Percentiles rank a stretch among this genome's conserved stretches.
Conservation (phyloP, 2,797 vertebrate species). For the Coranthus polyacanthus region DNA sequence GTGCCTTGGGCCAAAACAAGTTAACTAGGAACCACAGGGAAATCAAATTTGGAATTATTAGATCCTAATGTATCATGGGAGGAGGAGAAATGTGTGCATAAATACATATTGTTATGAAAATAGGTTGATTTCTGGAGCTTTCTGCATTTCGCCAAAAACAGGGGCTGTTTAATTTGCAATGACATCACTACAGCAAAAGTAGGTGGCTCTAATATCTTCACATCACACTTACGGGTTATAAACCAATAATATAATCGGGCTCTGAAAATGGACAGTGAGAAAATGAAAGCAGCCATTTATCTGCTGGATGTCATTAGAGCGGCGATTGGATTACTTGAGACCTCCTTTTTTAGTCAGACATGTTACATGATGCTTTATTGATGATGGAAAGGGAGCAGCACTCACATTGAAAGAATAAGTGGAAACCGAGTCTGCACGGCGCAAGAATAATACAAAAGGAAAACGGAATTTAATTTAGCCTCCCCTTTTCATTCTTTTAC, state of each 20-base stretch:
- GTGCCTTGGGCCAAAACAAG: constrained; percentile 82
- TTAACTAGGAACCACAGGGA: constrained; percentile 82
- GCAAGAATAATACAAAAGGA: not conserved
- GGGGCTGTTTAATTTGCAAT: constrained; percentile 13
- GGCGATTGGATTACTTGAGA: constrained; percentile 56
- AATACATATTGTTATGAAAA: constrained; percentile 76
- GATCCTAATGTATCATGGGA: constrained; percentile 69
- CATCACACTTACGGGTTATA: constrained; percentile 6
- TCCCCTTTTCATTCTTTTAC: no score
- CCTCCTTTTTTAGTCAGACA: constrained; percentile 40
- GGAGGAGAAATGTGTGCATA: constrained; percentile 66
- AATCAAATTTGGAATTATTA: constrained; percentile 85
- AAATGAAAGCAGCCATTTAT: constrained; percentile 48
- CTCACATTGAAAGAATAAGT: not conserved
- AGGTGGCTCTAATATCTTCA: constrained; percentile 10
- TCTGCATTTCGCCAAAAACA: constrained; percentile 35
- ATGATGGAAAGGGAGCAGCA: constrained; percentile 29
- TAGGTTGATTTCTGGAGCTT: constrained; percentile 53
- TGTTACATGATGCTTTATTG: constrained; percentile 50
- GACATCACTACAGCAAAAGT: not conserved
- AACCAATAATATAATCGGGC: constrained; percentile 31
- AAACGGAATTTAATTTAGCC: not conserved
- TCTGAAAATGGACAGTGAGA: constrained; percentile 35
- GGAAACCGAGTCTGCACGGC: constrained; percentile 10
- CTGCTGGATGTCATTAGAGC: constrained; percentile 39